A percentile compares a stretch with the other conserved stretches of the same genome.
Evolutionary conservation across 2,888 invertebrate species (phyloP).

Genomic region (Perizoma flavofasciatum): DNA sequence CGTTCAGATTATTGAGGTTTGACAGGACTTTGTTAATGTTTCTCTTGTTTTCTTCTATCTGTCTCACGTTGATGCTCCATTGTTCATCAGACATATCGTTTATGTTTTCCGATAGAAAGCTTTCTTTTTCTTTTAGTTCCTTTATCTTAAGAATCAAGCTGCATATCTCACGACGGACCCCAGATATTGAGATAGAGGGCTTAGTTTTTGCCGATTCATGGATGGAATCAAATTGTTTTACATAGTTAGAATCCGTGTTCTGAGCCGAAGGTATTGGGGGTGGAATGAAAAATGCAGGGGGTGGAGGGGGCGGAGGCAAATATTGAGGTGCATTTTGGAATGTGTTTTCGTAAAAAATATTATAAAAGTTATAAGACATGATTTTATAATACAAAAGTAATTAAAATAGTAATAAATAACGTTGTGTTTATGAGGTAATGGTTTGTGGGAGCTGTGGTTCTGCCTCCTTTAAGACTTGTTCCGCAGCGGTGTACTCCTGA

Average conservation of each 20-base stretch:
- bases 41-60: slow-evolving; percentile 76
- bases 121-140: slow-evolving; percentile 59
- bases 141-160: slow-evolving; percentile 48
- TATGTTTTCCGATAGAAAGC: slow-evolving; percentile 69
- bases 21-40: slow-evolving; percentile 67
- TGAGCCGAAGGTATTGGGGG: slow-evolving; percentile 38
- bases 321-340: slow-evolving; percentile 59
- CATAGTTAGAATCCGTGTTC: slow-evolving; percentile 54
- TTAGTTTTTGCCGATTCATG: neutral
- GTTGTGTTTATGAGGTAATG: slow-evolving; percentile 48
- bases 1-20: slow-evolving; percentile 65
- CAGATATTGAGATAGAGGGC: slow-evolving; percentile 48
- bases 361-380: slow-evolving; percentile 74
- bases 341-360: slow-evolving; percentile 64
- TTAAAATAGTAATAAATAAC: slow-evolving; percentile 47
- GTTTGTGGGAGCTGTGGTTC: slow-evolving; percentile 82
- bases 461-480: slow-evolving; percentile 87
- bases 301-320: slow-evolving; percentile 53
- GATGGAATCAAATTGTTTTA: slow-evolving; percentile 54
- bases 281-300: slow-evolving; percentile 47
- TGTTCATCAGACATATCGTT: slow-evolving; percentile 74
- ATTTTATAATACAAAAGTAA: slow-evolving; percentile 60
- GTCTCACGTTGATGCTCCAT: slow-evolving; percentile 81
- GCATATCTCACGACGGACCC: slow-evolving; percentile 50
- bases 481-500: slow-evolving; percentile 88